phyloP scores from a whole-genome alignment of 1,140 invertebrate species.

The Homarus americanus region DNA sequence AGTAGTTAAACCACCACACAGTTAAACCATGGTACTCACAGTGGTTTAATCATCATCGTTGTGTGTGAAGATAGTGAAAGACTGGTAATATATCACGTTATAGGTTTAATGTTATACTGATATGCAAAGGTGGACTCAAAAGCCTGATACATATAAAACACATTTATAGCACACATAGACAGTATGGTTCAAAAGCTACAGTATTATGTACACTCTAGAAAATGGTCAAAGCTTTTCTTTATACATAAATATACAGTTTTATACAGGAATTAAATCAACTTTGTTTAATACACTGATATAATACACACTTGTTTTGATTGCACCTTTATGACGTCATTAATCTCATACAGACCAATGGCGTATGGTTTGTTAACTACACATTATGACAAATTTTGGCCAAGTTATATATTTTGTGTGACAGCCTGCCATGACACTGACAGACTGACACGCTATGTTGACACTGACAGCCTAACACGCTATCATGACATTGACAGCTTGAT shows the following conservation, averaged over 20 bases:
- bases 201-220: constrained; percentile 48
- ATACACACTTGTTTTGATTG: constrained; percentile 50
- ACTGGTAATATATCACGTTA: constrained; percentile 11
- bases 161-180: constrained; percentile 58
- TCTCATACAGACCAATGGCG: constrained; percentile 9
- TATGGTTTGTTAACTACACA: too few relatives aligned
- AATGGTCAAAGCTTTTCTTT: constrained; percentile 49
- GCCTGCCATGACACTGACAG: too few relatives aligned
- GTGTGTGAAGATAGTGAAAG: constrained; percentile 18
- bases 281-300: constrained; percentile 30
- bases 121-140: constrained; percentile 53
- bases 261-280: constrained; percentile 48
- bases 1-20: too few relatives aligned
- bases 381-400: neutral
- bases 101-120: constrained; percentile 58
- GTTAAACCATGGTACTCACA: too few relatives aligned
- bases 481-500: too few relatives aligned
- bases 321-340: constrained; percentile 2
- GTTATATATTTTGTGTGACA: neutral
- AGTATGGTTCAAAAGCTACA: constrained; percentile 43
- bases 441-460: too few relatives aligned
- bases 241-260: constrained; percentile 52
- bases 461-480: too few relatives aligned
- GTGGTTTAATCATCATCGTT: too few relatives aligned
- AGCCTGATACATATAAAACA: constrained; percentile 40